These are phyloP conservation scores for Podabrus alpinus DNA, from an alignment of 2,888 invertebrate genomes.

Conservation along the genomic window DNA sequence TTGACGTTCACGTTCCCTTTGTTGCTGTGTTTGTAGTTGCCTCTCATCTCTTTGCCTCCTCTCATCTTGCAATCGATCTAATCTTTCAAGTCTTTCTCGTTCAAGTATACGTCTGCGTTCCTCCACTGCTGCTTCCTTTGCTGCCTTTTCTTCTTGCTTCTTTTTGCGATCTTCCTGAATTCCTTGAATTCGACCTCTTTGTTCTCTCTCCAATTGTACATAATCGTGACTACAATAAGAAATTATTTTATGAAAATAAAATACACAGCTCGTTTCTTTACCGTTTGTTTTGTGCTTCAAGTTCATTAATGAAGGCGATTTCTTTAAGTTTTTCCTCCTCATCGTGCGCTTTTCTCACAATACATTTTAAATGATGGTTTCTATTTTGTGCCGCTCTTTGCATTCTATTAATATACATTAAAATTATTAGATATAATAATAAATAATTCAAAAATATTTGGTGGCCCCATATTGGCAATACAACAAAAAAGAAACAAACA, in stretches of 20 bases:
- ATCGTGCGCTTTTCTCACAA: slow-evolving; percentile 94
- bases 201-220: slow-evolving; percentile 78
- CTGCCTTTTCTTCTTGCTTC: slow-evolving; percentile 87
- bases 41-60: slow-evolving; percentile 80
- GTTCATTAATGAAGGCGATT: slow-evolving; percentile 95
- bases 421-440: slow-evolving; percentile 9
- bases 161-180: slow-evolving; percentile 86
- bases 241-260: not conserved
- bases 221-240: slow-evolving; percentile 73
- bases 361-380: slow-evolving; percentile 77
- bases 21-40: slow-evolving; percentile 75
- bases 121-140: slow-evolving; percentile 94
- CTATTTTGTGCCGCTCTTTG: slow-evolving; percentile 92
- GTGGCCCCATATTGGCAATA: too few species aligned
- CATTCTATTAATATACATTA: slow-evolving; percentile 54
- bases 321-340: slow-evolving; percentile 96
- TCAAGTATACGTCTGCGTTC: slow-evolving; percentile 84
- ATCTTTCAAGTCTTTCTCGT: slow-evolving; percentile 75
- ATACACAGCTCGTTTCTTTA: slow-evolving; percentile 16
- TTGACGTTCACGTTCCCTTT: slow-evolving; percentile 71
- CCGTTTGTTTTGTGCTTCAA: slow-evolving; percentile 90
- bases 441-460: too few species aligned
- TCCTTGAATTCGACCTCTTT: slow-evolving; percentile 73
- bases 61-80: slow-evolving; percentile 79
- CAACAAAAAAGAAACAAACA: not conserved